A percentile compares a stretch with the other conserved stretches of the same genome.
Evolutionary conservation across 2,888 invertebrate genomes (phyloP).

Genomic region (Cheilosia vulpina): DNA sequence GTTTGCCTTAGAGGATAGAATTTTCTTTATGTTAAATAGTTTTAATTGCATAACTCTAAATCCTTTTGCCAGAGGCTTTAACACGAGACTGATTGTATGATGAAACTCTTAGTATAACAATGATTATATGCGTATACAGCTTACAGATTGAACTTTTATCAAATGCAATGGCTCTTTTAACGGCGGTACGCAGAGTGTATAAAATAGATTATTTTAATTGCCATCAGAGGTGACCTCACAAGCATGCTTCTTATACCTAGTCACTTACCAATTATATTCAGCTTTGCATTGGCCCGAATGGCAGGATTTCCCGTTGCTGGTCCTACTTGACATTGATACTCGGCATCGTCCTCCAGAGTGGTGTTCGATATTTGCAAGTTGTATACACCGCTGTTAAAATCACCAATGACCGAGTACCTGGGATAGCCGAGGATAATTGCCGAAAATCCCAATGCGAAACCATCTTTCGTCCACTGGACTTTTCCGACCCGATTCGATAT

Average conservation of each 20-base stretch:
- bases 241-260: too few species aligned
- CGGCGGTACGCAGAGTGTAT: too few species aligned
- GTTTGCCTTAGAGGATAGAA: conserved; percentile 59
- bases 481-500: conserved; percentile 92
- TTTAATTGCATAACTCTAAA: conserved; percentile 72
- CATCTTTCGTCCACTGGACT: conserved; percentile 98
- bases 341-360: conserved; percentile 95
- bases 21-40: conserved; percentile 71
- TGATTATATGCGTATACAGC: conserved; percentile 40
- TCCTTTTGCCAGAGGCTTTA: conserved; percentile 68
- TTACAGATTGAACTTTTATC: conserved; percentile 37
- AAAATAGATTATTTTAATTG: too few species aligned
- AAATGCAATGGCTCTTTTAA: conserved; percentile 25
- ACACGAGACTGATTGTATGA: conserved; percentile 66
- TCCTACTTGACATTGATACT: conserved; percentile 98
- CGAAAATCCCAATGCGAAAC: conserved; percentile 93
- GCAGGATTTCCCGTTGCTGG: conserved; percentile 92
- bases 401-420: conserved; percentile 94
- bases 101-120: conserved; percentile 63
- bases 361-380: conserved; percentile 95
- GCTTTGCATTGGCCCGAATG: conserved; percentile 93
- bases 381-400: conserved; percentile 92
- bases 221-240: too few species aligned
- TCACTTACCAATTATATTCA: conserved; percentile 95
- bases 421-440: conserved; percentile 92